These are phyloP conservation scores for Drosophila nr. perissopoda DNA, from an alignment of 2,888 invertebrate species.

Conservation along the genomic window DNA sequence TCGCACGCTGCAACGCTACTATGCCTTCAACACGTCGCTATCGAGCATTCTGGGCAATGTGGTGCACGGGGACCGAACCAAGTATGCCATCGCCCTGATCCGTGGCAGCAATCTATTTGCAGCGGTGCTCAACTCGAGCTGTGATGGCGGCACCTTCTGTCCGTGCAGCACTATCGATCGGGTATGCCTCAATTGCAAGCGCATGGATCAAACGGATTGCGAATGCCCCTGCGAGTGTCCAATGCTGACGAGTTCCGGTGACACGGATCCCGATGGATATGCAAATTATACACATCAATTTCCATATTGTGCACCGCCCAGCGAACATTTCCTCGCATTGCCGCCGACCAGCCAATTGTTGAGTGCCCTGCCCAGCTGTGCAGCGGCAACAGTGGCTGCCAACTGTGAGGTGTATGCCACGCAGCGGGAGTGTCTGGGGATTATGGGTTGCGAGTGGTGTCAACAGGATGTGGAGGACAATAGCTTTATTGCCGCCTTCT, in stretches of 20 bases:
- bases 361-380: constrained; percentile 88
- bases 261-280: constrained; percentile 45
- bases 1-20: constrained; percentile 93
- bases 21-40: constrained; percentile 91
- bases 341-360: constrained; percentile 84
- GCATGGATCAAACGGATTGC: constrained; percentile 97
- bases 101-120: constrained; percentile 95
- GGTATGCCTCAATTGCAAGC: constrained; percentile 95
- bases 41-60: constrained; percentile 92
- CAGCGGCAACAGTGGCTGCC: constrained; percentile 73
- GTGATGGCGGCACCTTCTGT: constrained; percentile 93
- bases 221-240: constrained; percentile 98
- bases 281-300: constrained; percentile 80
- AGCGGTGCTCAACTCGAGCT: constrained; percentile 94
- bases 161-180: constrained; percentile 96
- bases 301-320: constrained; percentile 82
- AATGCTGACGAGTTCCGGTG: constrained; percentile 78
- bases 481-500: constrained; percentile 89
- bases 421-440: constrained; percentile 89
- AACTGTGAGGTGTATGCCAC: constrained; percentile 89
- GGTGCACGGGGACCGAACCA: constrained; percentile 94
- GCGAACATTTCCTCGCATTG: constrained; percentile 75
- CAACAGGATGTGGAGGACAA: constrained; percentile 91
- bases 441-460: constrained; percentile 97
- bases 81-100: constrained; percentile 92